Evolutionary conservation across 2,888 invertebrate species (phyloP), one percentile per base, ranked within the genome.

Genomic region (Ectobius pallidus): DNA sequence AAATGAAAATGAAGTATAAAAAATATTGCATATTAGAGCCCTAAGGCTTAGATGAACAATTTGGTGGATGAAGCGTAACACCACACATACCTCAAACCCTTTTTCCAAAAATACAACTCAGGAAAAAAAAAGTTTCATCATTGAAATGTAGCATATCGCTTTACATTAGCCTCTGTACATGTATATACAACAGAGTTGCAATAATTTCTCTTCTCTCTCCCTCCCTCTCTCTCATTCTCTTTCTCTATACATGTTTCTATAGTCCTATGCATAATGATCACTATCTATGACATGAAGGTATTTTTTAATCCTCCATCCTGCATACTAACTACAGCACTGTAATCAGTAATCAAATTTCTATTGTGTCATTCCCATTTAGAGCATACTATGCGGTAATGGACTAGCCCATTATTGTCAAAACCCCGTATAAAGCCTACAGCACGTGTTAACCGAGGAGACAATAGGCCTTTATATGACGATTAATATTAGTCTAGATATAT

Each of bases 361-460:
- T 49, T 49, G 49, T 49, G 20, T 49, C 49, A 49, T 49, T 52
- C 52, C 52, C 52, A 52, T 52, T 52, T 52, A 52, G 52, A 25
- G 39, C 1, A 25, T 32, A 65, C 2, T 65, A 39, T 42, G 25
- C 27, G 39, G 42, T 65, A 65, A 65, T 65, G 65, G 34, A 65
- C 65, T 16, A n/a, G 25, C 52, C 32, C 65, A 65, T 65, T 65
- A 65, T 65, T 44, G 44, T 65, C 44, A 65, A 65, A 39, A 65
- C 39, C 44, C n/a, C 25, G 22, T 65, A 16, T 65, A 65, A 16
- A 16, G 39, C 44, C 42, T 42, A 32, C 42, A 65, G 39, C 20
- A 18, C 42, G 39, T 14, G 52, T 25, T 25, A 52, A 52, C 52
- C 25, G 52, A 65, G n/a, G 25, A 44, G 34, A 65, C 65, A 65